Conservation (phyloP, 2,888 invertebrate species). For the Ceramica pisi region DNA sequence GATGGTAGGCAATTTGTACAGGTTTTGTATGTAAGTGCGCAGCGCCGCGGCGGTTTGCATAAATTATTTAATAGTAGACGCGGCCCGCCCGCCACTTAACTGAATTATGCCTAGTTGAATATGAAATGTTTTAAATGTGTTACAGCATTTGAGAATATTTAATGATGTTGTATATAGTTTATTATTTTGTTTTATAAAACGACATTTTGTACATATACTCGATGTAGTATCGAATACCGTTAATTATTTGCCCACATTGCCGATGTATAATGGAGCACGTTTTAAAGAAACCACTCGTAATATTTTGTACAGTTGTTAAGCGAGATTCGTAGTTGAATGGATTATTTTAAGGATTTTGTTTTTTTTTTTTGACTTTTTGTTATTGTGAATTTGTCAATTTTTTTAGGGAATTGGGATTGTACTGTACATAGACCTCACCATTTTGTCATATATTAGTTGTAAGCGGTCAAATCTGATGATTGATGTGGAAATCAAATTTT, state of each 20-base stretch:
- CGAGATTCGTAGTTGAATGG: conserved; percentile 89
- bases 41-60: conserved; percentile 68
- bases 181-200: conserved; percentile 89
- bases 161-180: conserved; percentile 91
- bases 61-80: conserved; percentile 80
- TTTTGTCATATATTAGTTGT: conserved; percentile 88
- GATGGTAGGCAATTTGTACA: conserved; percentile 82
- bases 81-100: conserved; percentile 79
- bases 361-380: conserved; percentile 87
- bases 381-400: conserved; percentile 93
- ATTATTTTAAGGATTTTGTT: conserved; percentile 87
- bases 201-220: conserved; percentile 86
- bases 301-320: conserved; percentile 90
- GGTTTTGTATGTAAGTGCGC: conserved; percentile 72
- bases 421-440: conserved; percentile 91
- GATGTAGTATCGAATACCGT: conserved; percentile 79
- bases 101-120: conserved; percentile 89
- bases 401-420: conserved; percentile 93
- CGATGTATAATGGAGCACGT: conserved; percentile 82
- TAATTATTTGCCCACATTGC: conserved; percentile 86
- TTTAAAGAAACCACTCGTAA: conserved; percentile 90
- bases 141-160: conserved; percentile 91
- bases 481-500: conserved; percentile 90
- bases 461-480: conserved; percentile 88
- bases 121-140: conserved; percentile 91